Conservation (phyloP, 1,140 invertebrate species). For the Monochamus saltuarius region DNA sequence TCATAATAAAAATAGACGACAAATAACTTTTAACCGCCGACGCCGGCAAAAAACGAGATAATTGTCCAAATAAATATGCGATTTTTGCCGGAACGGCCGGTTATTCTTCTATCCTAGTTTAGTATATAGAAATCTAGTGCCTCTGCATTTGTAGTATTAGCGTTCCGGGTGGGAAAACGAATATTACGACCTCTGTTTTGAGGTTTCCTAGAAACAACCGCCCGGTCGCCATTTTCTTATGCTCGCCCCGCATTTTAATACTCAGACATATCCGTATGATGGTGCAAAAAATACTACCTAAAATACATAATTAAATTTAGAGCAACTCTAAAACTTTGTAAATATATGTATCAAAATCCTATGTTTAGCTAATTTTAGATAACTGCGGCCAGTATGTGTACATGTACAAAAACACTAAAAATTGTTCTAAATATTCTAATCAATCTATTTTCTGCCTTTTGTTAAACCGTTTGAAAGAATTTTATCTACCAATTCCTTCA, state of each 20-base stretch:
- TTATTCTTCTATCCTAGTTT: slow-evolving; percentile 40
- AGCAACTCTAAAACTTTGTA: slow-evolving; percentile 32
- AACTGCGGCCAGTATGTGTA: too few species aligned
- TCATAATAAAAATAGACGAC: slow-evolving; percentile 43
- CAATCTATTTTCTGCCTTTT: too few species aligned
- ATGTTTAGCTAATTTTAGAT: slow-evolving; percentile 20
- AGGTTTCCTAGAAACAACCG: not conserved
- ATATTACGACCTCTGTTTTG: slow-evolving; percentile 13
- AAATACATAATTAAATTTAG: slow-evolving; percentile 17
- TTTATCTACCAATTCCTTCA: too few species aligned
- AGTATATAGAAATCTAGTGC: slow-evolving; percentile 47
- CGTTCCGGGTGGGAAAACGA: slow-evolving; percentile 24
- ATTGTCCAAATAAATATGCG: too few species aligned
- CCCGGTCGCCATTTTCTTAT: slow-evolving; percentile 35
- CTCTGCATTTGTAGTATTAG: slow-evolving; percentile 48
- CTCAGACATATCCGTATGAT: slow-evolving; percentile 48
- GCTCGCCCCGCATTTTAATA: slow-evolving; percentile 36
- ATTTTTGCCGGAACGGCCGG: too few species aligned
- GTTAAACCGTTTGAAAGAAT: too few species aligned
- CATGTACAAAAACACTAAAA: too few species aligned
- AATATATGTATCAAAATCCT: slow-evolving; percentile 24
- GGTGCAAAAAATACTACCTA: slow-evolving; percentile 42
- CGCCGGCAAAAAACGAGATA: too few species aligned
- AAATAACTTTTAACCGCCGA: slow-evolving; percentile 39
- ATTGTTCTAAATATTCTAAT: too few species aligned